Conservation (phyloP, 30 jellyfish, hydroid and myxozoan genomes). For the Morbakka virulenta region DNA sequence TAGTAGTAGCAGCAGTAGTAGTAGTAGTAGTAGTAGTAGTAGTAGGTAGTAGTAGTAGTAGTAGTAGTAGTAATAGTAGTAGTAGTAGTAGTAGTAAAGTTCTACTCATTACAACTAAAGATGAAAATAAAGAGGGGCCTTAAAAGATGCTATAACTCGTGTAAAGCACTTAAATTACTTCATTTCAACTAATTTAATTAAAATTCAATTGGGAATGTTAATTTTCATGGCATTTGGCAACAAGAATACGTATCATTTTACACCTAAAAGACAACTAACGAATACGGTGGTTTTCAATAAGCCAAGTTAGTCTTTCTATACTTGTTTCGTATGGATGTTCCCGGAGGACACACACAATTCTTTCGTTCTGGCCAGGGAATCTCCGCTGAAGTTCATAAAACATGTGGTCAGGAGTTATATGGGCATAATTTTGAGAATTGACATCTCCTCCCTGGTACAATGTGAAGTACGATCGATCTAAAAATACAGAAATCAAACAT, state of each 20-base stretch:
- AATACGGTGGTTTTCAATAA: neutral
- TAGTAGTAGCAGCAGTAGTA: neutral
- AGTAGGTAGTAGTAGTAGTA: too few relatives aligned
- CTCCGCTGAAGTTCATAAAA: neutral
- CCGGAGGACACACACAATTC: neutral
- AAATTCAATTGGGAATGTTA: neutral
- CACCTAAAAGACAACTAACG: too few relatives aligned
- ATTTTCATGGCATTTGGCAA: too few relatives aligned
- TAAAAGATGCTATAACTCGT: neutral
- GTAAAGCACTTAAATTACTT: neutral
- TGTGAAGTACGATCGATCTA: too few relatives aligned
- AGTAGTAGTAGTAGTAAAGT: neutral
- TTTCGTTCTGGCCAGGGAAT: neutral
- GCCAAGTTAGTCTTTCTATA: neutral
- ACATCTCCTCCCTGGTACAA: too few relatives aligned
- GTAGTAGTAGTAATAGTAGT: neutral
- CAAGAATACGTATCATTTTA: too few relatives aligned
- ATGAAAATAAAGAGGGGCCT: neutral
- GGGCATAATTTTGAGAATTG: too few relatives aligned
- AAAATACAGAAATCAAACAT: too few relatives aligned
- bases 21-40: neutral
- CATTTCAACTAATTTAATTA: neutral
- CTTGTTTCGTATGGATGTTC: neutral
- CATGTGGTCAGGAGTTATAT: too few relatives aligned
- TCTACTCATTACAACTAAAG: neutral